Conservation (phyloP, 92 coral and sea anemone species). For the Desmophyllum pertusum region DNA sequence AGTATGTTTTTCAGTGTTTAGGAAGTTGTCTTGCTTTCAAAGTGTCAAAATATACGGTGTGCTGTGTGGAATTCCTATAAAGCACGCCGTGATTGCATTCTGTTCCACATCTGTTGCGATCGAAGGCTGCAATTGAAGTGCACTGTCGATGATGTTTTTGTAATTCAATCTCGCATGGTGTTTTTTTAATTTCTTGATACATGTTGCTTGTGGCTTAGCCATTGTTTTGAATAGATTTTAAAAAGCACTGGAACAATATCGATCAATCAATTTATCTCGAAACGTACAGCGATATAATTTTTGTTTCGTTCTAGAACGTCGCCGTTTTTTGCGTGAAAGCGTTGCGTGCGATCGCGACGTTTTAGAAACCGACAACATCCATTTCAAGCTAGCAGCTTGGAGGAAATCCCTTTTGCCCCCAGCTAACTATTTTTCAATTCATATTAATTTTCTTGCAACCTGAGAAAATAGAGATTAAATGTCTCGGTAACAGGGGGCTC, state of each 20-base stretch:
- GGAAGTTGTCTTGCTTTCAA: constrained; percentile 42
- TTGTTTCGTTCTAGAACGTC: neutral
- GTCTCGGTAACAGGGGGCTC: neutral
- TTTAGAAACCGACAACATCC: neutral
- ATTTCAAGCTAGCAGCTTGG: constrained; percentile 2
- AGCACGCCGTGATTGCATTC: neutral
- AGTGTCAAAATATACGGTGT: neutral
- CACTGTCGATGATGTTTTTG: constrained; percentile 36
- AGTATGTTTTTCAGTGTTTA: constrained; percentile 54
- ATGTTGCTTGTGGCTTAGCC: constrained; percentile 47
- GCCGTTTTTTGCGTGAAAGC: neutral
- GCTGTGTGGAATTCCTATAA: neutral
- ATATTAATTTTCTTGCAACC: constrained; percentile 9
- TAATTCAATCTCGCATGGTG: constrained; percentile 44
- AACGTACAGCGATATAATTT: neutral
- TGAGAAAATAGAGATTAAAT: constrained; percentile 11
- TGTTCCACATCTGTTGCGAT: constrained; percentile 24
- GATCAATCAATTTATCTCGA: constrained; percentile 23
- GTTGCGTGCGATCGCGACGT: constrained; percentile 28
- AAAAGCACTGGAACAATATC: constrained; percentile 31
- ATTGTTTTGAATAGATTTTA: constrained; percentile 55
- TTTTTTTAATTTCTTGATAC: constrained; percentile 44
- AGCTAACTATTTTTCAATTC: constrained; percentile 8
- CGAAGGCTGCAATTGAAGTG: neutral
- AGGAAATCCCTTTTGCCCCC: neutral